These are phyloP conservation scores for human DNA, from an alignment of 2,113 vertebrate species.

Conservation along the genomic window DNA sequence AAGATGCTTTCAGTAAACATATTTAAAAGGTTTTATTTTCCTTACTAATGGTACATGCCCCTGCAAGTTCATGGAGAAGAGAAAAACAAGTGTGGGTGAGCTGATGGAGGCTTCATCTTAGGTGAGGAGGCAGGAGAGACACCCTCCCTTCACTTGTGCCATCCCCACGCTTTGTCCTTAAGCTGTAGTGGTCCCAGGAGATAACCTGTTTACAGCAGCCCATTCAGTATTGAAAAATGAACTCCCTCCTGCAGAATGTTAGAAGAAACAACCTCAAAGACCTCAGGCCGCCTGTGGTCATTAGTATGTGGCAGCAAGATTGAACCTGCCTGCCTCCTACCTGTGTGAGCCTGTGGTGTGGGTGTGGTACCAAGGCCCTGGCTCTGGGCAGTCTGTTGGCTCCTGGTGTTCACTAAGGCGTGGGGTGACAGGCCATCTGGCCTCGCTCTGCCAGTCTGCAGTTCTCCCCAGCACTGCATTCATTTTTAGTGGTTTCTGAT, in stretches of 20 bases:
- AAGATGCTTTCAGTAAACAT: not conserved
- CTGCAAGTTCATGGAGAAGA: not conserved
- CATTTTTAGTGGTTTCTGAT: not conserved
- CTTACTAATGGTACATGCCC: not conserved
- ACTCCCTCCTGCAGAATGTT: not conserved
- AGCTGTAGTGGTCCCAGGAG: too few species aligned
- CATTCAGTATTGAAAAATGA: not conserved
- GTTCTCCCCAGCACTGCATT: not conserved
- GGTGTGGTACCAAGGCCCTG: not conserved
- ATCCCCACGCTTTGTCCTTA: not conserved
- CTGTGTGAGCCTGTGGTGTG: accelerated
- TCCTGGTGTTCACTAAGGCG: not conserved
- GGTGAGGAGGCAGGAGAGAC: not conserved
- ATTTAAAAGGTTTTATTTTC: not conserved
- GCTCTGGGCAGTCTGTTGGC: not conserved
- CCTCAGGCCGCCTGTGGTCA: not conserved
- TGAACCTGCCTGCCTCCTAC: not conserved
- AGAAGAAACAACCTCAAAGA: not conserved
- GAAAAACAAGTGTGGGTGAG: not conserved
- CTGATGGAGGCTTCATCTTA: not conserved
- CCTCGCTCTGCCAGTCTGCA: not conserved
- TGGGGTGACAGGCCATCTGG: too few species aligned
- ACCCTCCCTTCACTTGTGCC: not conserved
- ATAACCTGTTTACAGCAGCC: not conserved
- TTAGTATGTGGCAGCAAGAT: not conserved